A percentile compares a stretch with the other conserved stretches of the same genome.
phyloP scores from a whole-genome alignment of 2,888 invertebrate species.

The Drosophila phalerata region DNA sequence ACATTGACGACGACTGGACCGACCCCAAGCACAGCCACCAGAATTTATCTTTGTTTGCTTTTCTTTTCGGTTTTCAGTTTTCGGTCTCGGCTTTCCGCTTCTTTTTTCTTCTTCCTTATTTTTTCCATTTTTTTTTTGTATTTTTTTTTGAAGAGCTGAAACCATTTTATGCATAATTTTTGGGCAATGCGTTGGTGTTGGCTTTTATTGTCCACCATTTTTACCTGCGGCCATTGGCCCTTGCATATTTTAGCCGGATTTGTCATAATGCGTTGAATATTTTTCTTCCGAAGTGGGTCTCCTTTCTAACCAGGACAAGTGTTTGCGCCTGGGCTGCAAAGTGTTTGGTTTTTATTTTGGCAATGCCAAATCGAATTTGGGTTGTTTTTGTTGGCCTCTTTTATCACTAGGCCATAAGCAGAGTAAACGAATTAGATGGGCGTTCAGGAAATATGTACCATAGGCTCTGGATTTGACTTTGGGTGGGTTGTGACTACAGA shows the following conservation, averaged over 20 bases:
- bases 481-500: conserved; percentile 6
- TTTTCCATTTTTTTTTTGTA: conserved; percentile 21
- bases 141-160: conserved; percentile 30
- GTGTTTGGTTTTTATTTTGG: conserved; percentile 58
- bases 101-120: conserved; percentile 11
- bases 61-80: conserved; percentile 28
- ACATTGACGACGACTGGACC: conserved; percentile 60
- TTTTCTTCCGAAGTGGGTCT: conserved; percentile 43
- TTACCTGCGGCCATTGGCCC: conserved; percentile 75
- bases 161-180: conserved; percentile 76
- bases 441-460: conserved; percentile 37
- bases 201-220: conserved; percentile 49
- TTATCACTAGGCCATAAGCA: conserved; percentile 63
- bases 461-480: conserved; percentile 10
- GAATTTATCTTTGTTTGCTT: conserved; percentile 76
- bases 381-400: conserved; percentile 21
- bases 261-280: conserved; percentile 79
- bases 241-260: conserved; percentile 79
- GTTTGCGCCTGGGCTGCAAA: conserved; percentile 37
- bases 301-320: conserved; percentile 8
- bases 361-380: conserved; percentile 67
- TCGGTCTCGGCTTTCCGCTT: conserved; percentile 19
- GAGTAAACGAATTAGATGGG: conserved; percentile 65
- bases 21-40: conserved; percentile 26
- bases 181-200: conserved; percentile 46